phyloP scores from a whole-genome alignment of 2,113 vertebrate genomes.

The Circaetus gallicus region DNA sequence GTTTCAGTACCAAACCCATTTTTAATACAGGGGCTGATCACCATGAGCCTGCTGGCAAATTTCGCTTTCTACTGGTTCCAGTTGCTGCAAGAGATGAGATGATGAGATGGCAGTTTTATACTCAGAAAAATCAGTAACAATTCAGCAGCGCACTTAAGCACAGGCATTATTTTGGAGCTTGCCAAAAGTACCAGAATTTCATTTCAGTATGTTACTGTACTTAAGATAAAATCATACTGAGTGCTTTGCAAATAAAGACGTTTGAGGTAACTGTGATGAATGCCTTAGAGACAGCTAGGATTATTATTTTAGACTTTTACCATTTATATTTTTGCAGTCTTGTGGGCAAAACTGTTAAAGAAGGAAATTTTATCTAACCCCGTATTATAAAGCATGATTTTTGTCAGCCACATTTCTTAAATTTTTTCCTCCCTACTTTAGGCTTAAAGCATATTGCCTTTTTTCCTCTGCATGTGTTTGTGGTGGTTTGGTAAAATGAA shows the following conservation, averaged over 20 bases:
- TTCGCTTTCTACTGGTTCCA: neutral
- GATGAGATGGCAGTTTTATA: neutral
- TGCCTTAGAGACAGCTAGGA: neutral
- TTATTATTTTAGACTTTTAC: neutral
- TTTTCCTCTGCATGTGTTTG: neutral
- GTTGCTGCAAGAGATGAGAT: neutral
- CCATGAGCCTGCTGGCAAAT: neutral
- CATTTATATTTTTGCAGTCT: conserved; percentile 12
- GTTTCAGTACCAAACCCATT: neutral
- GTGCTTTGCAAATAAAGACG: neutral
- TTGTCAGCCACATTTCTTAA: neutral
- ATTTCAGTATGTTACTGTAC: neutral
- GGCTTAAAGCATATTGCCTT: neutral
- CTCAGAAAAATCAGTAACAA: neutral
- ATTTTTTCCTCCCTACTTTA: neutral
- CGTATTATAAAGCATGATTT: neutral
- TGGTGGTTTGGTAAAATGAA: neutral
- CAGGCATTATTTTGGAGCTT: neutral
- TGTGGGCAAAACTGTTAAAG: neutral
- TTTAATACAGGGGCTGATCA: neutral
- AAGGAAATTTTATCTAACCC: neutral
- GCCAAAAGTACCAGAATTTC: neutral
- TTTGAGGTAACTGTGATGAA: neutral
- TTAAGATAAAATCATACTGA: neutral
- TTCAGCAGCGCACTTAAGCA: neutral